phyloP scores from a whole-genome alignment of 2,797 vertebrate genomes.

The Hydrophis major region DNA sequence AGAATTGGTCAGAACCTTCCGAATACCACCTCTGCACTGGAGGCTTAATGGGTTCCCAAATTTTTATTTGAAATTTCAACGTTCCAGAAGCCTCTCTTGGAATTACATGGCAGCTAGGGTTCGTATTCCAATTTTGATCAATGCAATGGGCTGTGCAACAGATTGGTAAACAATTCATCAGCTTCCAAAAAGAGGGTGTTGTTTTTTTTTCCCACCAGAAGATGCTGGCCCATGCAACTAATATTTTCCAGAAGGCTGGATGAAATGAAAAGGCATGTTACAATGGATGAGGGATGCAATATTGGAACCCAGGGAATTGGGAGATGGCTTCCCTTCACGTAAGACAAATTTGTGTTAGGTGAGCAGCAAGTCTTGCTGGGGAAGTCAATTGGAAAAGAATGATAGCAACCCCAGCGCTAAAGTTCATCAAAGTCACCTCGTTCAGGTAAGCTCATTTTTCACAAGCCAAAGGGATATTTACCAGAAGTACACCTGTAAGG shows the following conservation, averaged over 20 bases:
- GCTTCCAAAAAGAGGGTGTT: conserved; percentile 31
- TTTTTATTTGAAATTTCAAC: neutral
- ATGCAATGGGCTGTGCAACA: conserved; percentile 50
- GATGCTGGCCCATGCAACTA: conserved; percentile 47
- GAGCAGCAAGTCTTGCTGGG: conserved; percentile 75
- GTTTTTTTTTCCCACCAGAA: neutral
- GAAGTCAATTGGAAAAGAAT: conserved; percentile 99
- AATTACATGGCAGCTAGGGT: conserved; percentile 41
- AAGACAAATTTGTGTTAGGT: conserved; percentile 90
- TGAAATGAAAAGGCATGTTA: conserved; percentile 57
- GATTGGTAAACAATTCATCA: conserved; percentile 55
- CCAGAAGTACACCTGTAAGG: conserved; percentile 96
- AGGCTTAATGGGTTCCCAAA: neutral
- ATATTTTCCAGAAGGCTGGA: conserved; percentile 42
- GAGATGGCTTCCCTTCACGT: conserved; percentile 86
- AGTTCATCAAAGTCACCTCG: conserved; percentile 98
- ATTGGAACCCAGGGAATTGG: conserved; percentile 74
- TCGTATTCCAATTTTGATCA: conserved; percentile 57
- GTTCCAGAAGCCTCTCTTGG: neutral
- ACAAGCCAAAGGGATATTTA: conserved; percentile 89
- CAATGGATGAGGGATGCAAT: conserved; percentile 40
- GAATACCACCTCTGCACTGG: too few species aligned
- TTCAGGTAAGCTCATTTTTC: conserved; percentile 94
- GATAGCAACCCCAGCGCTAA: conserved; percentile 83
- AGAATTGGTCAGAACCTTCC: too few species aligned